Conservation (phyloP, 1,140 invertebrate genomes). For the Nephila pilipes region DNA sequence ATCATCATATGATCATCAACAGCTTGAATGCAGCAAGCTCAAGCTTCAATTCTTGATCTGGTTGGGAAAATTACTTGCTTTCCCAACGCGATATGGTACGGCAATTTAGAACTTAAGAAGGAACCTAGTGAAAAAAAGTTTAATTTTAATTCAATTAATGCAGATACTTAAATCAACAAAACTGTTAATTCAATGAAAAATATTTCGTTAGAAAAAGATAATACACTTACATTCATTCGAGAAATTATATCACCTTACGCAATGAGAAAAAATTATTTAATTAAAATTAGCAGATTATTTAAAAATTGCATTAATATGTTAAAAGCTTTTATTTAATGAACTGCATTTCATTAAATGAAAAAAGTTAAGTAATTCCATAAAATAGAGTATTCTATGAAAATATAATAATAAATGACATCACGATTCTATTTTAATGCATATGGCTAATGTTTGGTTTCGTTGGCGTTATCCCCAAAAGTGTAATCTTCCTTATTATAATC, state of each 20-base stretch:
- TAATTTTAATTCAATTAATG: not conserved
- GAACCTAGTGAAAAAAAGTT: conserved; percentile 19
- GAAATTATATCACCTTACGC: too few species aligned
- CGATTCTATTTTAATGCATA: not conserved
- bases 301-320: too few species aligned
- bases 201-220: too few species aligned
- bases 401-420: not conserved
- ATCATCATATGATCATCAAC: not conserved
- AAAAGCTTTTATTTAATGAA: too few species aligned
- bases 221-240: too few species aligned
- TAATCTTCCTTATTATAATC: not conserved
- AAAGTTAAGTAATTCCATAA: not conserved
- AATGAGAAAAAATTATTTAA: too few species aligned
- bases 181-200: too few species aligned
- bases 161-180: too few species aligned
- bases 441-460: not conserved
- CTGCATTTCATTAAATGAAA: too few species aligned
- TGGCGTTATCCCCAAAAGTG: not conserved
- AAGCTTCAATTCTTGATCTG: conserved; percentile 60
- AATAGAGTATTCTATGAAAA: not conserved
- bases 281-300: too few species aligned
- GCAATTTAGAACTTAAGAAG: conserved; percentile 59
- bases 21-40: not conserved
- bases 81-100: conserved; percentile 73
- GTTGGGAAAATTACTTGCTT: conserved; percentile 64